Percentiles rank a stretch among this genome's conserved stretches.
phyloP scores from a whole-genome alignment of 2,888 invertebrate genomes.

The Adelphocoris suturalis region DNA sequence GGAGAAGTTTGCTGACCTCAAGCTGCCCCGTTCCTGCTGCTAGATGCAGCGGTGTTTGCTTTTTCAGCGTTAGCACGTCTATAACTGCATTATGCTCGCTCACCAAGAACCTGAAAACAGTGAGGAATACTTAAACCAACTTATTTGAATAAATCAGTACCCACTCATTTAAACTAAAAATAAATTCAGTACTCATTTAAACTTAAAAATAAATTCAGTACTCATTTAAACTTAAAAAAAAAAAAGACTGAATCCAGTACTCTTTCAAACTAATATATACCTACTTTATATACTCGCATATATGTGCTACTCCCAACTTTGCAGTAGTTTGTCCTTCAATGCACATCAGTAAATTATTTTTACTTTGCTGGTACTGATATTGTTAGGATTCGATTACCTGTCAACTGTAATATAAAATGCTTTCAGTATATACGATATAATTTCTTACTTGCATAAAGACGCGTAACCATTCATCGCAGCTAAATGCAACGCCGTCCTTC shows the following conservation, averaged over 20 bases:
- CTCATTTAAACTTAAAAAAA: too few species aligned
- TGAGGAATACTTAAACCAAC: background rate
- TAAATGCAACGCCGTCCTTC: slow-evolving; percentile 96
- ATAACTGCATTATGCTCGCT: slow-evolving; percentile 96
- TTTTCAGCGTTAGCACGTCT: slow-evolving; percentile 96
- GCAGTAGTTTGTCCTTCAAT: too few species aligned
- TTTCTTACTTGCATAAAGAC: slow-evolving; percentile 81
- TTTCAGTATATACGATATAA: background rate
- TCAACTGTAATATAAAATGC: too few species aligned
- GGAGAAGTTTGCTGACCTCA: slow-evolving; percentile 93
- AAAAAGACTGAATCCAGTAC: too few species aligned
- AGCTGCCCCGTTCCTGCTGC: slow-evolving; percentile 98
- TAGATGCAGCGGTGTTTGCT: slow-evolving; percentile 98
- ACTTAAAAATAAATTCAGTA: too few species aligned
- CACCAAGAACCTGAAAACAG: slow-evolving; percentile 89
- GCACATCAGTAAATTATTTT: too few species aligned
- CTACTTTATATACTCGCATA: too few species aligned
- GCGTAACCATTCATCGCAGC: slow-evolving; percentile 98
- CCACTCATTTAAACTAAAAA: background rate
- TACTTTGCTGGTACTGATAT: too few species aligned
- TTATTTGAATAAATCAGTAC: background rate
- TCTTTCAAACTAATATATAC: too few species aligned
- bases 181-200: background rate
- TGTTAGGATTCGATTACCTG: too few species aligned
- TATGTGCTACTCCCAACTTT: too few species aligned